Evolutionary conservation across 2,113 vertebrate species (phyloP).

Genomic region (Panthera uncia): DNA sequence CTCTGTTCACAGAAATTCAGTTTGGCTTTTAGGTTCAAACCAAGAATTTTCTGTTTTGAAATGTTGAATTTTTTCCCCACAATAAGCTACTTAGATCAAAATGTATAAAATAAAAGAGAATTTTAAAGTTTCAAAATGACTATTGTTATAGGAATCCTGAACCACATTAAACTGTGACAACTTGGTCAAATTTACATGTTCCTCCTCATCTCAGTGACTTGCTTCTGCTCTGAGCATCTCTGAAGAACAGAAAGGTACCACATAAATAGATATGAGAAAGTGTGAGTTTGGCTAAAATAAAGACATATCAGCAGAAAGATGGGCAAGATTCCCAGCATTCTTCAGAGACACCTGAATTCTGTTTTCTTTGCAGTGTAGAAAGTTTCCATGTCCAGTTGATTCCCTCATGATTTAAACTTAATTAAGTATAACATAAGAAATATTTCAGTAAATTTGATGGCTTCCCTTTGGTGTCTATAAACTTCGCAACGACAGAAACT

Average conservation of each 20-base stretch:
- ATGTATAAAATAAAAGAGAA: slow-evolving; percentile 53
- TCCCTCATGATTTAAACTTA: slow-evolving; percentile 55
- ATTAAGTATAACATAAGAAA: slow-evolving; percentile 46
- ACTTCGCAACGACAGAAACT: not conserved
- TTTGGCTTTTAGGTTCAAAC: not conserved
- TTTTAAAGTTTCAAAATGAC: slow-evolving; percentile 50
- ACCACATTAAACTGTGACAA: slow-evolving; percentile 54
- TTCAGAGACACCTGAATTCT: slow-evolving; percentile 62
- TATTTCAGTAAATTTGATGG: not conserved
- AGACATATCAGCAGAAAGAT: slow-evolving; percentile 46
- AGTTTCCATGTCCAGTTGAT: slow-evolving; percentile 26
- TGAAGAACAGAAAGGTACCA: slow-evolving; percentile 56
- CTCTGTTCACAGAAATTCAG: slow-evolving; percentile 37
- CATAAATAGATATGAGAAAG: slow-evolving; percentile 69
- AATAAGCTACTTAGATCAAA: slow-evolving; percentile 47
- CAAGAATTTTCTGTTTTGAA: slow-evolving; percentile 25
- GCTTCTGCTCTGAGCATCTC: slow-evolving; percentile 53
- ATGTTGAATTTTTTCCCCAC: not conserved
- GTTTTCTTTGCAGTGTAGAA: slow-evolving; percentile 41
- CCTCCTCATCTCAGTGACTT: slow-evolving; percentile 24
- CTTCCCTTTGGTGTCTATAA: not conserved
- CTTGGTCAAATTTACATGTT: slow-evolving; percentile 63
- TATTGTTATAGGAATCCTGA: slow-evolving; percentile 57
- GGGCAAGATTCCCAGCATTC: slow-evolving; percentile 57
- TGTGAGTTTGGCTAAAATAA: slow-evolving; percentile 60